Percentiles rank a stretch among this genome's conserved stretches.
Evolutionary conservation across 2,113 vertebrate species (phyloP).

Genomic region (Podiceps cristatus): DNA sequence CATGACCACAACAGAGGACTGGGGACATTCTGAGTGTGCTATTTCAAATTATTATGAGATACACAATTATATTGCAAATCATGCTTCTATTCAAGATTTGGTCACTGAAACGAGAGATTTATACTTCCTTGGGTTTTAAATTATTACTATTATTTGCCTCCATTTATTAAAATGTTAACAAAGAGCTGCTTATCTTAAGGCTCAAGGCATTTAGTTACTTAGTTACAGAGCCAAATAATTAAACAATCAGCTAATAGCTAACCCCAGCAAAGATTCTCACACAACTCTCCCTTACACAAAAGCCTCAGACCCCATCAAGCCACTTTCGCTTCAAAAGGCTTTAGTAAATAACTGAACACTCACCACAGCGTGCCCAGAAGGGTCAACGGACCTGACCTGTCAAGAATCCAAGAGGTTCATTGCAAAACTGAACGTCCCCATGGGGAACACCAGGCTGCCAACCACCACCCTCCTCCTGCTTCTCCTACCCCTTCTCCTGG

Average conservation of each 20-base stretch:
- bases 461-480: neutral
- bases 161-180: conserved; percentile 55
- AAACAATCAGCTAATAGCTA: conserved; percentile 58
- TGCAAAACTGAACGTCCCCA: neutral
- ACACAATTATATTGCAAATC: neutral
- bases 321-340: conserved; percentile 64
- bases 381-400: conserved; percentile 44
- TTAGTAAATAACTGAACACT: conserved; percentile 64
- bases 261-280: conserved; percentile 65
- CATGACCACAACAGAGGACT: neutral
- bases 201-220: conserved; percentile 62
- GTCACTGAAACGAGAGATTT: neutral
- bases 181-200: conserved; percentile 59
- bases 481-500: neutral
- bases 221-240: conserved; percentile 69
- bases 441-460: neutral
- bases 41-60: neutral
- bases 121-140: neutral
- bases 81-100: neutral
- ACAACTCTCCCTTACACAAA: conserved; percentile 31
- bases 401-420: conserved; percentile 23
- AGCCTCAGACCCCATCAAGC: conserved; percentile 43
- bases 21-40: neutral
- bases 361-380: conserved; percentile 31
- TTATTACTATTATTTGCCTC: neutral